Evolutionary conservation across 1,140 invertebrate species (phyloP).

Genomic region (Drosophila eugracilis): DNA sequence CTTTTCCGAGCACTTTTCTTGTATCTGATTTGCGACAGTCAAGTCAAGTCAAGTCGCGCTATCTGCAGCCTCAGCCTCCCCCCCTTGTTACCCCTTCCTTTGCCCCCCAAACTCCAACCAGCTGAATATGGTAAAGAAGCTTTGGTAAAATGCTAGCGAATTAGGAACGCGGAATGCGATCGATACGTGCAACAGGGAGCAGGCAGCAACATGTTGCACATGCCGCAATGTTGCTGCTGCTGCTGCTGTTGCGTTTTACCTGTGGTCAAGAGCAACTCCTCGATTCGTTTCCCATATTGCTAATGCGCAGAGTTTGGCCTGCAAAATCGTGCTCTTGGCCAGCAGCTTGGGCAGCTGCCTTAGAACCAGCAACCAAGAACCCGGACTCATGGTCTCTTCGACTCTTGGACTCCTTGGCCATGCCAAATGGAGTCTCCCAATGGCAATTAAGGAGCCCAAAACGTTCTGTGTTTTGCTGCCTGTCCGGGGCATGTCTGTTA

Average conservation of each 20-base stretch:
- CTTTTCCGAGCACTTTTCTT: conserved; percentile 29
- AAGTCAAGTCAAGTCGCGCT: conserved; percentile 58
- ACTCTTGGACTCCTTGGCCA: conserved; percentile 17
- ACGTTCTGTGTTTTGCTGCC: conserved; percentile 60
- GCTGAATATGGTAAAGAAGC: conserved; percentile 78
- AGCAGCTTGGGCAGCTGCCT: conserved; percentile 23
- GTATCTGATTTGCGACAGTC: conserved; percentile 82
- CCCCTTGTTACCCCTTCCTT: neutral
- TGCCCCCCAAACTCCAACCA: conserved; percentile 23
- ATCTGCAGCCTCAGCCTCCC: conserved; percentile 24
- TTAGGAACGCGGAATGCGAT: conserved; percentile 83
- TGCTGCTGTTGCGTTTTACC: conserved; percentile 48
- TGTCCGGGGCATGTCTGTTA: conserved; percentile 43
- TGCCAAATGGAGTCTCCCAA: conserved; percentile 72
- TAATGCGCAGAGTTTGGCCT: conserved; percentile 52
- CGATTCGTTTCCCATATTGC: conserved; percentile 84
- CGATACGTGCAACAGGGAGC: conserved; percentile 72
- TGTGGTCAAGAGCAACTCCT: conserved; percentile 56
- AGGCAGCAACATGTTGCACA: conserved; percentile 77
- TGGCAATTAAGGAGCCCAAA: conserved; percentile 82
- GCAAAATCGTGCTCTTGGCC: conserved; percentile 65
- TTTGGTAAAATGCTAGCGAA: conserved; percentile 77
- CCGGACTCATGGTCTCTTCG: neutral
- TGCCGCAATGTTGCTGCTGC: conserved; percentile 66
- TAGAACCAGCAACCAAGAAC: conserved; percentile 6